Evolutionary conservation across 2,113 vertebrate species (phyloP), one percentile per base, ranked within the genome.

Genomic region (Abramis brama): DNA sequence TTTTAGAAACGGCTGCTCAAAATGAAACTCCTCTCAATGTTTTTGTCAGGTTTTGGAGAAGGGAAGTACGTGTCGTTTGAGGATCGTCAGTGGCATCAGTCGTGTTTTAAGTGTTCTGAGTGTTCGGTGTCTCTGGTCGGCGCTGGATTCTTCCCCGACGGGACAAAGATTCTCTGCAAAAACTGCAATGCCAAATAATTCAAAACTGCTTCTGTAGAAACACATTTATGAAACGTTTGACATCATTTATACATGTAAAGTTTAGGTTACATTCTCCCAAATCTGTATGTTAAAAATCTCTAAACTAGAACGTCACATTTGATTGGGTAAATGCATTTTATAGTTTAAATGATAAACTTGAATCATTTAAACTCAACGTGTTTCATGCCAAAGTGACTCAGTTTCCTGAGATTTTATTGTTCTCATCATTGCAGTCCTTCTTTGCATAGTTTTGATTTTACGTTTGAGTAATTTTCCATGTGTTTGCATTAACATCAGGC

Each of bases 31-130:
- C 43, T 45, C 33, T 76, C 8, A 78, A 47, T 83, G 21, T 71
- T 66, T 79, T 45, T 71, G 15, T 0, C 89, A 99, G 98, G 98
- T 88, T 98, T 98, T 10, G 97, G 97, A 0, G 98, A 97, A 0
- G 97, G 97, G 73, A 99, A 98, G 93, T 99, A 98, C 0, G 90
- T 99, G 86, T 98, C 98, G 85, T 99, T 98, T 0, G 96, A 97
- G 95, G 97, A 99, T 8, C 96, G 96, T 25, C 97, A 98, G 93
- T 99, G 98, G 98, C 98, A 99, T 94, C 97, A 98, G 92, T 94
- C 95, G 59, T 99, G 98, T 93, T 99, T 99, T 88, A 96, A 96
- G 92, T 99, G 98, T 0, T 96, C 97, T 0, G 96, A 94, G 87
- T 99, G 98, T 92, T 95, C 95, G 9, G 93, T 96, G 77, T 98